Evolutionary conservation across 2,888 invertebrate genomes (phyloP).

Genomic region (Polyommatus iphigenia): DNA sequence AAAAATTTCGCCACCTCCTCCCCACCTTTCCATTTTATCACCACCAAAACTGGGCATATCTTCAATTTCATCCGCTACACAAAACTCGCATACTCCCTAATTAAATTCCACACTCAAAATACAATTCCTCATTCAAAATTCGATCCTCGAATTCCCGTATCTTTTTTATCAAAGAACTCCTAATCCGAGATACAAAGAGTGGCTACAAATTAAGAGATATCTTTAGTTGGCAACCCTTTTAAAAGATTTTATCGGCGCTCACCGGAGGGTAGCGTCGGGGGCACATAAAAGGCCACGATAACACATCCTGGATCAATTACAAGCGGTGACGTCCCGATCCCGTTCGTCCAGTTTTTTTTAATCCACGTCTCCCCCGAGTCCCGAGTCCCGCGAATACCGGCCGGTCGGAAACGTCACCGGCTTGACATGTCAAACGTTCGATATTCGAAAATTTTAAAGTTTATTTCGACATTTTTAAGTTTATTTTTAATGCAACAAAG

Average conservation of each 20-base stretch:
- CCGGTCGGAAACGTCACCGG: constrained; percentile 5
- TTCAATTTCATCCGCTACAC: background rate
- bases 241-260: constrained; percentile 73
- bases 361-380: constrained; percentile 50
- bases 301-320: constrained; percentile 78
- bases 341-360: constrained; percentile 62
- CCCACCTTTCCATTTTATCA: background rate
- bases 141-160: constrained; percentile 34
- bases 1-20: background rate
- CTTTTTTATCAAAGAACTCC: constrained; percentile 59
- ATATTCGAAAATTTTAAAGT: background rate
- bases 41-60: background rate
- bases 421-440: background rate
- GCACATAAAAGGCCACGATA: constrained; percentile 75
- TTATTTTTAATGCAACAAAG: constrained; percentile 1
- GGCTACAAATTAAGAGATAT: constrained; percentile 79
- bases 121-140: constrained; percentile 55
- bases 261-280: constrained; percentile 74
- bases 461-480: background rate
- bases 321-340: constrained; percentile 69
- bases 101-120: constrained; percentile 50
- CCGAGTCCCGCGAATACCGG: constrained; percentile 41
- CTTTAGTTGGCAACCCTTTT: constrained; percentile 79
- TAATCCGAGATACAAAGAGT: constrained; percentile 73
- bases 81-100: background rate